These are phyloP conservation scores for Xylocampa areola DNA, from an alignment of 2,888 invertebrate genomes.

Conservation along the genomic window DNA sequence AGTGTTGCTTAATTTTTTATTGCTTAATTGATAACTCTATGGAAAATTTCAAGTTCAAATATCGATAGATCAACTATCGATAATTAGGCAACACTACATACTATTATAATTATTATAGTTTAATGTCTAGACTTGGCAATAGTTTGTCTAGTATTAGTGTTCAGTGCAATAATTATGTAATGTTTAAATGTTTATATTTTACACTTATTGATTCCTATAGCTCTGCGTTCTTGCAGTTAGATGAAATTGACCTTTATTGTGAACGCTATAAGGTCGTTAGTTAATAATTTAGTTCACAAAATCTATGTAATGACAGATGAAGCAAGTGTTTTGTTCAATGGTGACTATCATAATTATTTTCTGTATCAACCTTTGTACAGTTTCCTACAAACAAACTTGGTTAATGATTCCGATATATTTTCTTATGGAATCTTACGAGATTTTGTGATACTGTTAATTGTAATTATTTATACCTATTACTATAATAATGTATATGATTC, in stretches of 20 bases:
- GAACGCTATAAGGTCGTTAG: conserved; percentile 19
- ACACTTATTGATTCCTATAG: conserved; percentile 29
- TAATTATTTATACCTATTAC: conserved; percentile 30
- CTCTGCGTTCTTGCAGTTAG: conserved; percentile 18
- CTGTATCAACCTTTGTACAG: conserved; percentile 15
- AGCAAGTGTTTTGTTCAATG: conserved; percentile 2
- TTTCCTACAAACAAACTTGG: not conserved
- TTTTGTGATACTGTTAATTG: conserved; percentile 34
- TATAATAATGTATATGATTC: conserved; percentile 9
- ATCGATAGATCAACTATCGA: too few species aligned
- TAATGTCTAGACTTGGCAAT: conserved; percentile 29
- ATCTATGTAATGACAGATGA: conserved; percentile 11
- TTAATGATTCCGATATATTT: not conserved
- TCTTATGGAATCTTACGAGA: conserved; percentile 13
- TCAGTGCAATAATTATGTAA: conserved; percentile 55
- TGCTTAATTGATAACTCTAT: too few species aligned
- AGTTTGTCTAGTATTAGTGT: conserved; percentile 40
- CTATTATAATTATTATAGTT: conserved; percentile 26
- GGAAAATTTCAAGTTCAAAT: too few species aligned
- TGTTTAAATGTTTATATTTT: conserved; percentile 30
- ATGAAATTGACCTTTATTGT: conserved; percentile 16
- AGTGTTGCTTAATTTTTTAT: too few species aligned
- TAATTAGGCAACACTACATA: too few species aligned
- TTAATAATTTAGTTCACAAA: conserved; percentile 19
- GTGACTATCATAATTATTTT: conserved; percentile 23